Evolutionary conservation across 2,113 vertebrate genomes (phyloP).

Genomic region (Mobula hypostoma): DNA sequence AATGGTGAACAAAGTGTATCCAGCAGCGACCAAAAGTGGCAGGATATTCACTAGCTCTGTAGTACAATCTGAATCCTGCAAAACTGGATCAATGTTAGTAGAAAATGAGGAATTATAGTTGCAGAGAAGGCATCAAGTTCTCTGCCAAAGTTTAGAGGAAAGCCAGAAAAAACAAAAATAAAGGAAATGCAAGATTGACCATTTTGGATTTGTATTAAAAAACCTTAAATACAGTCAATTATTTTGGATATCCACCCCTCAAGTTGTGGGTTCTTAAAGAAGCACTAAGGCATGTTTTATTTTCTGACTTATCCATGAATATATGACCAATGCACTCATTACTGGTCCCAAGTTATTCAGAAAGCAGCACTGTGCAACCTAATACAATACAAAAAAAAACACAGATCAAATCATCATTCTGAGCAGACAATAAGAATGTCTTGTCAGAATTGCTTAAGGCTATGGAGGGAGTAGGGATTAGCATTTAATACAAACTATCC

Average conservation of each 20-base stretch:
- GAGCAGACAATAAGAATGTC: background rate
- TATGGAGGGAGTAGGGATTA: background rate
- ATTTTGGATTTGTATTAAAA: background rate
- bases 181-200: background rate
- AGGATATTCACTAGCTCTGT: background rate
- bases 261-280: background rate
- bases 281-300: background rate
- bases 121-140: background rate
- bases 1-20: background rate
- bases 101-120: background rate
- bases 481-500: background rate
- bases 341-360: background rate
- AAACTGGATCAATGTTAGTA: background rate
- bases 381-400: background rate
- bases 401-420: background rate
- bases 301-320: background rate
- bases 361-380: background rate
- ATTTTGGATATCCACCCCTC: background rate
- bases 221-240: background rate
- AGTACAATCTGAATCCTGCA: background rate
- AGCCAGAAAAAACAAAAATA: background rate
- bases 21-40: background rate
- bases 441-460: background rate
- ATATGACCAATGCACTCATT: background rate
- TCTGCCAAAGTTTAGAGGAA: too few relatives aligned